A percentile compares a stretch with the other conserved stretches of the same genome.
Evolutionary conservation across 1,140 invertebrate species (phyloP).

Genomic region (Brachionus calyciflorus): DNA sequence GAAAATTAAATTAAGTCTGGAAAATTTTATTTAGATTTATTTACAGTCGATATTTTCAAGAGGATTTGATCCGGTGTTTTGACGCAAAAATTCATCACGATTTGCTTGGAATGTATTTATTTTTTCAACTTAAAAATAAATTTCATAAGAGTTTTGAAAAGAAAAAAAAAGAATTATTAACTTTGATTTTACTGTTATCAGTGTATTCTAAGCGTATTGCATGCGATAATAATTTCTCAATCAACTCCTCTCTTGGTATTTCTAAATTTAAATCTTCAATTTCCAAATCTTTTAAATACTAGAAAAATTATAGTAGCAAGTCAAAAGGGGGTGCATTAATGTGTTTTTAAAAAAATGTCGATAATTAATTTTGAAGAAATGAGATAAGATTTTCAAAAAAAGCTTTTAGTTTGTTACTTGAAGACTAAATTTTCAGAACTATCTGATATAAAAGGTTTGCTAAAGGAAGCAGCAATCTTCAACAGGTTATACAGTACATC

Average conservation of each 20-base stretch:
- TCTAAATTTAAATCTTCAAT: constrained; percentile 64
- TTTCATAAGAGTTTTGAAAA: not conserved
- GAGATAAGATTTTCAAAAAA: too few species aligned
- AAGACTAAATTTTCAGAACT: too few species aligned
- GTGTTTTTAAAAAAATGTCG: too few species aligned
- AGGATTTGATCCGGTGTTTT: constrained; percentile 70
- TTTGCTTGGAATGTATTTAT: constrained; percentile 70
- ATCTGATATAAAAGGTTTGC: too few species aligned
- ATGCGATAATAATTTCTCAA: constrained; percentile 81
- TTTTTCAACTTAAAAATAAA: constrained; percentile 65
- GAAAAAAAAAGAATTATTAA: constrained; percentile 36
- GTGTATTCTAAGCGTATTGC: constrained; percentile 78
- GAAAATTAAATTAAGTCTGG: not conserved
- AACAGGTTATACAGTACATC: too few species aligned
- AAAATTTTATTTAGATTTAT: constrained; percentile 56
- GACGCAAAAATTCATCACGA: constrained; percentile 59
- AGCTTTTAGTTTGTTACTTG: too few species aligned
- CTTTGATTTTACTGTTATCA: constrained; percentile 69
- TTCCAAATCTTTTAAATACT: constrained; percentile 74
- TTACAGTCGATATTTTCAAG: constrained; percentile 80
- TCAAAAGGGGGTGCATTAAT: too few species aligned
- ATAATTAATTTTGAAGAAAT: too few species aligned
- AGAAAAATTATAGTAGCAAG: constrained; percentile 48
- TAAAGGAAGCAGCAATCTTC: too few species aligned
- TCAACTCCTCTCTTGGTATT: constrained; percentile 64